Percentiles rank a stretch among this genome's conserved stretches.
Evolutionary conservation across 1,140 invertebrate genomes (phyloP).

Genomic region (Bombyx mori): DNA sequence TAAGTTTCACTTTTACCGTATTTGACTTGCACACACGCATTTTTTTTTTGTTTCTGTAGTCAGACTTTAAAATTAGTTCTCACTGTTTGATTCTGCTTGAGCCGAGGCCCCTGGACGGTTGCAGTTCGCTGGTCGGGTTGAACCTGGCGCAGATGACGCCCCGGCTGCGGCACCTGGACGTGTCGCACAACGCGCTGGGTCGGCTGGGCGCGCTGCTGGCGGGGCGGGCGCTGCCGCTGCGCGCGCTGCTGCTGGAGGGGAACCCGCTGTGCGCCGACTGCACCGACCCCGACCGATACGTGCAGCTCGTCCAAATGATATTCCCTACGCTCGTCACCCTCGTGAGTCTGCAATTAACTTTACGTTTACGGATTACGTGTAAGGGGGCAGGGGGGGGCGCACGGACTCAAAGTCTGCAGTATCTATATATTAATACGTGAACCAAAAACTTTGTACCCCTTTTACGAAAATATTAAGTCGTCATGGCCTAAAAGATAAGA

Average conservation of each 20-base stretch:
- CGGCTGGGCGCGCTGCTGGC: constrained; percentile 21
- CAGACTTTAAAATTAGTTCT: too few relatives aligned
- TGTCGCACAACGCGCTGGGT: constrained; percentile 39
- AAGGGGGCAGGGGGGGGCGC: too few relatives aligned
- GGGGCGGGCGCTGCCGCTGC: constrained; percentile 22
- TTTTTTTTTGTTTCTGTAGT: too few relatives aligned
- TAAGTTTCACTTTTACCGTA: too few relatives aligned
- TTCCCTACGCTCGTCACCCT: constrained; percentile 50
- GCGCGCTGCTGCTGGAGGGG: constrained; percentile 52
- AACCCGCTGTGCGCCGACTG: constrained; percentile 68
- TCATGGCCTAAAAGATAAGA: too few relatives aligned
- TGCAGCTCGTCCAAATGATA: constrained; percentile 48
- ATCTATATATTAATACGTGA: too few relatives aligned
- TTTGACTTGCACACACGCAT: too few relatives aligned
- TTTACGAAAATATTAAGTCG: too few relatives aligned
- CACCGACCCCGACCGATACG: constrained; percentile 50
- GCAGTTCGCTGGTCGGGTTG: constrained; percentile 37
- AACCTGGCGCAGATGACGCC: constrained; percentile 27
- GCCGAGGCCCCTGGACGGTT: neutral
- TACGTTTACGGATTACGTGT: too few relatives aligned
- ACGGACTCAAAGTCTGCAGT: too few relatives aligned
- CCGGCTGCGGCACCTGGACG: constrained; percentile 26
- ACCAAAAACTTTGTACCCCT: too few relatives aligned
- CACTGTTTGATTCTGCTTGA: too few relatives aligned
- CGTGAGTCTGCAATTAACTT: constrained; percentile 28